Percentiles rank a stretch among this genome's conserved stretches.
Evolutionary conservation across 1,140 invertebrate species (phyloP).

Genomic region (Drosophila serrata): DNA sequence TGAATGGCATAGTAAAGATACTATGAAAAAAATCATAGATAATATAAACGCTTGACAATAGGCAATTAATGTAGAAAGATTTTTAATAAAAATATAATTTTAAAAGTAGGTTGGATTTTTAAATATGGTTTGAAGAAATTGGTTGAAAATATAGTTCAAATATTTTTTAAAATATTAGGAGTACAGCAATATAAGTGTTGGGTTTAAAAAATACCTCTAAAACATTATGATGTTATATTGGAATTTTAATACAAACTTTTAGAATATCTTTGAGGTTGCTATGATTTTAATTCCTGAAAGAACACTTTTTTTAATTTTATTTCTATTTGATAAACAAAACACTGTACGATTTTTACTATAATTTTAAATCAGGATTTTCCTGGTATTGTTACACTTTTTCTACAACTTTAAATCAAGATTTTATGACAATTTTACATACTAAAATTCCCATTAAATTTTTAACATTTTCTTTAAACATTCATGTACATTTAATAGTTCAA

Average conservation of each 20-base stretch:
- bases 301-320: too few species aligned
- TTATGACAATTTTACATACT: too few species aligned
- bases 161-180: too few species aligned
- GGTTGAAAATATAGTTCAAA: background rate
- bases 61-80: constrained; percentile 1
- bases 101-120: background rate
- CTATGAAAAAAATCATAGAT: constrained; percentile 15
- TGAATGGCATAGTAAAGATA: constrained; percentile 49
- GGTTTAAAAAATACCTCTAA: background rate
- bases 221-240: too few species aligned
- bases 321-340: too few species aligned
- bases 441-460: background rate
- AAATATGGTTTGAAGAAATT: background rate
- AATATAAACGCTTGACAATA: constrained; percentile 19
- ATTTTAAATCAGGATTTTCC: background rate
- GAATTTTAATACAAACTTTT: background rate
- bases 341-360: background rate
- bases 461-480: constrained; percentile 52
- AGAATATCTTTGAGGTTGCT: background rate
- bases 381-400: background rate
- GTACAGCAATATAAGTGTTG: background rate
- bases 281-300: background rate
- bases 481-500: constrained; percentile 54
- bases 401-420: background rate
- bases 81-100: background rate